These are phyloP conservation scores for Cebuella pygmaea DNA, from an alignment of 2,797 vertebrate genomes.

Conservation along the genomic window DNA sequence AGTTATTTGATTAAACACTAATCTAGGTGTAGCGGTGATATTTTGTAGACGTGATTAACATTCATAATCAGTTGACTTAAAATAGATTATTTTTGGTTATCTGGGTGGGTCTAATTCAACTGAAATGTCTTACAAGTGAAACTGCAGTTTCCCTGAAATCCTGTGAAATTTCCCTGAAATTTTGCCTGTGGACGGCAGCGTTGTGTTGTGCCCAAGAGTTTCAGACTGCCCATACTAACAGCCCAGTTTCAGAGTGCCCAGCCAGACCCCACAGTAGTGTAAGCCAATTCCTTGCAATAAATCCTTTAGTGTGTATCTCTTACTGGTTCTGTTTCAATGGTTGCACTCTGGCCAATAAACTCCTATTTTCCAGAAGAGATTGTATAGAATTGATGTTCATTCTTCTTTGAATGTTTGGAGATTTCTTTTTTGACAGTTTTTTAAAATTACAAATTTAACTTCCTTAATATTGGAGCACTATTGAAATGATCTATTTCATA, in stretches of 20 bases:
- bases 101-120: not conserved
- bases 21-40: not conserved
- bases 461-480: not conserved
- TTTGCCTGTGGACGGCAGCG: not conserved
- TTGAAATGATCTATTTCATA: not conserved
- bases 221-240: not conserved
- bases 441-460: not conserved
- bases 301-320: not conserved
- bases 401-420: slow-evolving; percentile 7
- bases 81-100: not conserved
- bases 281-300: not conserved
- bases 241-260: not conserved
- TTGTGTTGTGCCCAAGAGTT: not conserved
- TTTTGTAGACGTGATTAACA: not conserved
- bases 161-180: not conserved
- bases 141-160: not conserved
- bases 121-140: not conserved
- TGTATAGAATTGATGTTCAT: not conserved
- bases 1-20: not conserved
- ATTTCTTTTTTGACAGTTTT: not conserved
- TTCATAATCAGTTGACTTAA: not conserved
- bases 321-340: not conserved
- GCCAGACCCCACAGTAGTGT: not conserved
- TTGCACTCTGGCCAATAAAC: not conserved
- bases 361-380: not conserved